Conservation (phyloP, 2,113 vertebrate genomes). For the Ovibos moschatus region DNA sequence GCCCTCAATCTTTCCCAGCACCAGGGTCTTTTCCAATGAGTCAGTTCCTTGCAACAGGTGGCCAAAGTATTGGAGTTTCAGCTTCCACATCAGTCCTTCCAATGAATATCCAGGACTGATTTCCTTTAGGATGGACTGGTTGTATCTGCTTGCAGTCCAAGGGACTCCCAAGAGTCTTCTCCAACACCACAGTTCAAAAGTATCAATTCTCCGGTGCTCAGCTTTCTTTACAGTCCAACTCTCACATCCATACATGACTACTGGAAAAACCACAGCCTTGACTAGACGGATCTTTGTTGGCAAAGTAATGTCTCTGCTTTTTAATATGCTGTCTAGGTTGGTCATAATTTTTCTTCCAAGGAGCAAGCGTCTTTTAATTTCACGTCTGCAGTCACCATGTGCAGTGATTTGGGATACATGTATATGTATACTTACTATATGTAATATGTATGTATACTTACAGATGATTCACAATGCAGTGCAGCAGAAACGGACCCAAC, state of each 20-base stretch:
- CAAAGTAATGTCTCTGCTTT: neutral
- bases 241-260: neutral
- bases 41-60: neutral
- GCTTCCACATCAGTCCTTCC: neutral
- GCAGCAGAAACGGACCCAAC: neutral
- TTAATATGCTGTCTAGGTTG: neutral
- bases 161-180: neutral
- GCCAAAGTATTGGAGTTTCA: neutral
- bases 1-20: neutral
- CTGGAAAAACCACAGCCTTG: neutral
- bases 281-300: neutral
- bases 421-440: neutral
- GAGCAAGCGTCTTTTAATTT: neutral
- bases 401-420: neutral
- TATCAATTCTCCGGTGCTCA: rapidly evolving
- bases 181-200: neutral
- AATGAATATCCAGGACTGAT: neutral
- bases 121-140: neutral
- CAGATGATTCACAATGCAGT: neutral
- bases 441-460: neutral
- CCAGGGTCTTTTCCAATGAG: neutral
- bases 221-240: neutral
- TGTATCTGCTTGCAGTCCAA: neutral
- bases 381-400: neutral
- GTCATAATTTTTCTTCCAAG: neutral